Base-by-base conservation (phyloP, 2,113 vertebrate genomes). In the Dolichotis patagonum region DNA sequence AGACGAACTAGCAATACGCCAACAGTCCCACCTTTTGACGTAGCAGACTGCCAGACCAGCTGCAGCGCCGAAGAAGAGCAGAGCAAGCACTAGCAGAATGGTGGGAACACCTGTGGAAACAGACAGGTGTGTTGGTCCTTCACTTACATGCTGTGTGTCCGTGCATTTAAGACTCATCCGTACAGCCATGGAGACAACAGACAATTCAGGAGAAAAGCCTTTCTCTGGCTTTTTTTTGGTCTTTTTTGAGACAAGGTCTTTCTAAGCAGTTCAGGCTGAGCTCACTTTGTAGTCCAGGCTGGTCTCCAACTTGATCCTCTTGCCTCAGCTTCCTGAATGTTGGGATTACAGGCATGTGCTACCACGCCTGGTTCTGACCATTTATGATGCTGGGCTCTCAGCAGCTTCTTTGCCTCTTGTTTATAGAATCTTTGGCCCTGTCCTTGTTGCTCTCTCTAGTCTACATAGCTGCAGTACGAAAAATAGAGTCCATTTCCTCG, bases 11-110 rank as follows among this genome's bases (percentile, higher is more conserved):
- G 85, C 54, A 19, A 20, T 32, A 35, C 22, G 19, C 80, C 32
- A 43, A 20, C 43, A 38, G 71, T 84, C 99, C 98, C 95, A 99
- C 99, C 97, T 98, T 99, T 98, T 99, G 82, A 99, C 32, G 78
- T 99, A 99, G 95, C 98, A 99, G 87, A 99, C 28, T 26, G 98
- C 98, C 43, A 99, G 98, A 60, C 98, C 95, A 87, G 98, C 97
- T 17, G 98, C 96, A 19, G 99, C 98, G 38, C 99, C 83, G 67
- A 99, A 98, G 85, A 98, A 98, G 94, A 98, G 95, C 78, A 98
- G 92, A 0, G 99, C 99, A 19, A 99, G 97, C 71, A 99, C 98
- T 46, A 99, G 98, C 85, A 99, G 98, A n/a, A 97, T 94, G 0
- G 97, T 99, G 46, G 98, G 99, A 94, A 99, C 94, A 78, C 98